Conservation (phyloP, 2,797 vertebrate species). For the Sebastes hopkinsi region DNA sequence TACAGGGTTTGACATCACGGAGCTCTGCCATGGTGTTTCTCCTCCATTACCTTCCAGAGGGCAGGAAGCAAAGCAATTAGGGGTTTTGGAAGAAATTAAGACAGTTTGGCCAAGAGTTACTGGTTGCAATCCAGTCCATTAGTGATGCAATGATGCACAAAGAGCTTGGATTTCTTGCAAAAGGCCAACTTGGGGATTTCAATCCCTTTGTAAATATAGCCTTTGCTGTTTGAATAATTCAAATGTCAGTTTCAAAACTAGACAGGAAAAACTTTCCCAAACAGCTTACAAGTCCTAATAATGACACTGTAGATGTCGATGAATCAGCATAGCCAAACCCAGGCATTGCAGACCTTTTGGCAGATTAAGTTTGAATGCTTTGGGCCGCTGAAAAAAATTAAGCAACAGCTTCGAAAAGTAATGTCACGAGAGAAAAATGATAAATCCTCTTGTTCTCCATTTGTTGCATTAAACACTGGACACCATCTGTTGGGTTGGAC, state of each 20-base stretch:
- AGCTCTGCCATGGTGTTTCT: slow-evolving; percentile 4
- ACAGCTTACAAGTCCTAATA: background rate
- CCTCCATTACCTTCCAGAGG: slow-evolving; percentile 20
- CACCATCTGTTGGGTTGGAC: slow-evolving; percentile 80
- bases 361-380: slow-evolving; percentile 52
- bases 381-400: slow-evolving; percentile 41
- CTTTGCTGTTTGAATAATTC: slow-evolving; percentile 11
- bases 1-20: slow-evolving; percentile 21
- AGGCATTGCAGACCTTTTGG: background rate
- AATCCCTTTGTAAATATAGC: slow-evolving; percentile 20
- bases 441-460: slow-evolving; percentile 80
- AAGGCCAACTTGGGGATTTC: slow-evolving; percentile 17
- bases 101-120: slow-evolving; percentile 29
- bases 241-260: slow-evolving; percentile 13
- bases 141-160: slow-evolving; percentile 30
- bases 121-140: slow-evolving; percentile 34
- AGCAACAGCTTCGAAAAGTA: slow-evolving; percentile 61
- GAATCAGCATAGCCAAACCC: background rate
- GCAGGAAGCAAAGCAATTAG: slow-evolving; percentile 36
- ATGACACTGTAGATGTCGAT: background rate
- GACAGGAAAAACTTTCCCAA: background rate
- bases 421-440: slow-evolving; percentile 62
- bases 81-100: slow-evolving; percentile 29
- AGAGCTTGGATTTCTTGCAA: slow-evolving; percentile 16
- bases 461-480: slow-evolving; percentile 80